Conservation (phyloP, 2,888 invertebrate genomes). For the Galerucella pusilla region DNA sequence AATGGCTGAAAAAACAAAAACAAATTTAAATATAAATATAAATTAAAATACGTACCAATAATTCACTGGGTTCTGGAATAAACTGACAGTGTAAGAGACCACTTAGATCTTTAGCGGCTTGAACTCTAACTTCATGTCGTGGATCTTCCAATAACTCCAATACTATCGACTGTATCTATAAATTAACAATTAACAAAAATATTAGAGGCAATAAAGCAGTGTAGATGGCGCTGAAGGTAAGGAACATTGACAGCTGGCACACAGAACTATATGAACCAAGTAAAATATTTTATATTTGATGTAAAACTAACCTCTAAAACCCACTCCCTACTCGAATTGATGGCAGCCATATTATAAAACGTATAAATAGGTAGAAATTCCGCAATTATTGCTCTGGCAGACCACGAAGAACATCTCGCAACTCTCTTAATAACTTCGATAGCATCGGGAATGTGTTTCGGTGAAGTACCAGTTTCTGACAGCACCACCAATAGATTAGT, state of each 20-base stretch:
- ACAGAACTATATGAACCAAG: too few species aligned
- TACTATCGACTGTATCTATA: conserved; percentile 71
- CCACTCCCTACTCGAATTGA: conserved; percentile 68
- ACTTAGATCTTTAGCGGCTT: conserved; percentile 84
- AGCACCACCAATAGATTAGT: conserved; percentile 75
- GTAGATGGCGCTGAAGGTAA: too few species aligned
- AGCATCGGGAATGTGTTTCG: conserved; percentile 70
- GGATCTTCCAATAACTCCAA: conserved; percentile 76
- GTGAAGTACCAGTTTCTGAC: conserved; percentile 72
- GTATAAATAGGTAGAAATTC: conserved; percentile 78
- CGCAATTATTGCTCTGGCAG: conserved; percentile 73
- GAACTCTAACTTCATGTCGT: conserved; percentile 83
- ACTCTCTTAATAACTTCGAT: conserved; percentile 68
- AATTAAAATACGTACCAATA: conserved; percentile 66
- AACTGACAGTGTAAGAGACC: conserved; percentile 89
- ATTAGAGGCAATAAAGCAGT: background rate
- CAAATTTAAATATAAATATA: background rate
- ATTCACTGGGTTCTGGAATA: conserved; percentile 70
- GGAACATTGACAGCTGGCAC: too few species aligned
- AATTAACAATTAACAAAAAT: conserved; percentile 37
- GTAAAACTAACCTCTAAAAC: conserved; percentile 65
- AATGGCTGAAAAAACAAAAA: too few species aligned
- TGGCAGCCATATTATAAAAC: conserved; percentile 77
- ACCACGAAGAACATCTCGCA: conserved; percentile 72
- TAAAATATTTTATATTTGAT: too few species aligned